A percentile compares a stretch with the other conserved stretches of the same genome.
Evolutionary conservation across 2,888 invertebrate genomes (phyloP).

Genomic region (Ariolimax columbianus): DNA sequence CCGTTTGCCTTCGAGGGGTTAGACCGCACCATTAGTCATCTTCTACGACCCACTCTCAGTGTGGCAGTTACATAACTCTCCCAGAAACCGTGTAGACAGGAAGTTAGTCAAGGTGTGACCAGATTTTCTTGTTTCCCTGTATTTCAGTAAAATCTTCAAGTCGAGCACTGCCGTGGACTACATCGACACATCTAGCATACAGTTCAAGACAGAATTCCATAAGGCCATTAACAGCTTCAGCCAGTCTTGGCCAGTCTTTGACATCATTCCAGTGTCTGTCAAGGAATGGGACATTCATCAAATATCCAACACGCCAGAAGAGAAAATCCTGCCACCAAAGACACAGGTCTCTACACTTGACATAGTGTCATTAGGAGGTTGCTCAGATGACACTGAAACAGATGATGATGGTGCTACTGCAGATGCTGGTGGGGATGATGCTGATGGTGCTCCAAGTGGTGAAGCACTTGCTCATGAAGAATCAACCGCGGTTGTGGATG

Average conservation of each 20-base stretch:
- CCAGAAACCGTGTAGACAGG: no score
- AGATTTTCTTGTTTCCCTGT: background rate
- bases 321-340: background rate
- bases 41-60: no score
- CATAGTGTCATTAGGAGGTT: background rate
- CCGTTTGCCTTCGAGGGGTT: no score
- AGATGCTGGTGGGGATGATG: slow-evolving; percentile 25
- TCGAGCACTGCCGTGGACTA: slow-evolving; percentile 59
- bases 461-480: background rate
- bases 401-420: slow-evolving; percentile 5
- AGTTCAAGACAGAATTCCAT: slow-evolving; percentile 59
- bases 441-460: background rate
- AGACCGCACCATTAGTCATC: no score
- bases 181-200: slow-evolving; percentile 66
- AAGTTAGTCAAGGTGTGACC: no score
- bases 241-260: slow-evolving; percentile 55
- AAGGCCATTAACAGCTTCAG: slow-evolving; percentile 51
- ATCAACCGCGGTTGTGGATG: background rate
- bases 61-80: no score
- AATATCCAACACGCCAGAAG: background rate
- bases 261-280: slow-evolving; percentile 49
- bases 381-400: background rate
- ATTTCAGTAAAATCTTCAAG: slow-evolving; percentile 58
- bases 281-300: slow-evolving; percentile 29
- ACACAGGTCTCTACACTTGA: background rate